Conservation (phyloP, 2,113 vertebrate genomes). For the Sus scrofa region T2T-Sscrofa CM000813.6:94448501-94449000, state of each 20-base stretch:
- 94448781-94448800: slow-evolving; percentile 5
- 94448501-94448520: neutral
- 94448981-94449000: no score
- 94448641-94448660: neutral
- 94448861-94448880: no score
- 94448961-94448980: no score
- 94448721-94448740: neutral
- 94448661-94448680: slow-evolving; percentile 2
- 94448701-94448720: neutral
- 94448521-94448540: neutral
- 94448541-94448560: neutral
- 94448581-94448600: neutral
- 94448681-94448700: slow-evolving; percentile 43
- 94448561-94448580: neutral
- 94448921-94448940: no score
- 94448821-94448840: no score
- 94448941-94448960: no score
- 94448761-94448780: neutral
- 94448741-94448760: neutral
- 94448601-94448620: neutral
- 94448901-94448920: no score
- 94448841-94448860: no score
- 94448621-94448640: neutral
- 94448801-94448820: neutral
- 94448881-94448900: no score